Conservation (phyloP, 2,797 vertebrate genomes). For the Pogonophryne albipinna region DNA sequence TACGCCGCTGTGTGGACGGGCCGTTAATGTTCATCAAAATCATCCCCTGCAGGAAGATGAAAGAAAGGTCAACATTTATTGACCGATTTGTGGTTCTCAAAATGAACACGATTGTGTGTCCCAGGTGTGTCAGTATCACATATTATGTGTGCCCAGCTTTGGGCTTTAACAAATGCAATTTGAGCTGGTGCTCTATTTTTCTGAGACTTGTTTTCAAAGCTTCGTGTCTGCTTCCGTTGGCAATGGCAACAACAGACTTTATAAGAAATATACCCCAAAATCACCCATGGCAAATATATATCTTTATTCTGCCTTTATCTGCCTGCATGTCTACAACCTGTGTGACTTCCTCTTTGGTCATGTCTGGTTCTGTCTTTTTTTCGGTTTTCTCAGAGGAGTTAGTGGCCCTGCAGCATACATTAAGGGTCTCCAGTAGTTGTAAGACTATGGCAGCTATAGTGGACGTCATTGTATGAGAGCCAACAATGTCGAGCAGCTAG, state of each 20-base stretch:
- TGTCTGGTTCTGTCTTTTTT: conserved; percentile 25
- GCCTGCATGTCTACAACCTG: conserved; percentile 15
- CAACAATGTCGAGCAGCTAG: neutral
- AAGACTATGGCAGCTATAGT: neutral
- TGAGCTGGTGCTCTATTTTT: conserved; percentile 21
- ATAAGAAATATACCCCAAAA: conserved; percentile 27
- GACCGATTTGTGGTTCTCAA: neutral
- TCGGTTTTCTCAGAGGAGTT: neutral
- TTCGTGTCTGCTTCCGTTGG: neutral
- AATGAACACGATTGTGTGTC: neutral
- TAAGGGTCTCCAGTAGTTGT: neutral
- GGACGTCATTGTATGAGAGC: neutral
- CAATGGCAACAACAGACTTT: conserved; percentile 35
- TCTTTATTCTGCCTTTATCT: conserved; percentile 23
- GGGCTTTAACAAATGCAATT: conserved; percentile 3
- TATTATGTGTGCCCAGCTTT: no score
- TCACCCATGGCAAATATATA: conserved; percentile 28
- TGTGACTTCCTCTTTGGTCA: conserved; percentile 10
- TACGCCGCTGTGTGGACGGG: no score
- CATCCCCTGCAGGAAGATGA: neutral
- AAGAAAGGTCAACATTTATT: neutral
- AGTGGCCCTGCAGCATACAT: neutral
- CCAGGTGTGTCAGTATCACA: neutral
- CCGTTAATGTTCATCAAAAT: neutral
- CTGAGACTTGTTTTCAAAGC: conserved; percentile 27